Percentiles rank a stretch among this genome's conserved stretches.
Evolutionary conservation across 2,888 invertebrate genomes (phyloP).

Genomic region (Gortyna flavago): DNA sequence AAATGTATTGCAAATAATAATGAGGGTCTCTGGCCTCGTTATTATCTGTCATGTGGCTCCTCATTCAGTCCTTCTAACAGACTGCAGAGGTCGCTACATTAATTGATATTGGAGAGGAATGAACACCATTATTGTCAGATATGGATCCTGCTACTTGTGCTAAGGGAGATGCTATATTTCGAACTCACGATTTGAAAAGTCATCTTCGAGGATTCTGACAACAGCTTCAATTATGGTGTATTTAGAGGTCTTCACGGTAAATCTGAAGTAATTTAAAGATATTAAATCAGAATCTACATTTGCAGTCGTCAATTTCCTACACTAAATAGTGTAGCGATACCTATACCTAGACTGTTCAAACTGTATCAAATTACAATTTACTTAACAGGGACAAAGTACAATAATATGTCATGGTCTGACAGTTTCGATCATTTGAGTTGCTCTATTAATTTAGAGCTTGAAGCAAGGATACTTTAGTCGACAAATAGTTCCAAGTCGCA

Average conservation of each 20-base stretch:
- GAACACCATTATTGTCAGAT: too few relatives aligned
- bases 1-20: background rate
- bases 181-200: background rate
- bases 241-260: too few relatives aligned
- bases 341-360: too few relatives aligned
- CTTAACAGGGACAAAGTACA: conserved; percentile 36
- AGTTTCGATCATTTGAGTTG: conserved; percentile 30
- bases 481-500: background rate
- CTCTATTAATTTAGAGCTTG: conserved; percentile 26
- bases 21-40: background rate
- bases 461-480: conserved; percentile 24
- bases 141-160: background rate
- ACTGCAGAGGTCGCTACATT: background rate
- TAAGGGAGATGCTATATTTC: background rate
- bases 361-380: conserved; percentile 52
- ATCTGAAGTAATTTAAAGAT: background rate
- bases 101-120: background rate
- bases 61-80: background rate
- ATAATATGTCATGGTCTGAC: conserved; percentile 53
- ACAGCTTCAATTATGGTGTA: background rate
- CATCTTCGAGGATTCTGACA: background rate
- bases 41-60: background rate
- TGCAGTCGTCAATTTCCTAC: conserved; percentile 32
- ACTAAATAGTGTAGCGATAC: conserved; percentile 42
- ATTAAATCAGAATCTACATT: background rate